These are phyloP conservation scores for Otus scops DNA, from an alignment of 2,797 vertebrate species.

Conservation along the genomic window DNA sequence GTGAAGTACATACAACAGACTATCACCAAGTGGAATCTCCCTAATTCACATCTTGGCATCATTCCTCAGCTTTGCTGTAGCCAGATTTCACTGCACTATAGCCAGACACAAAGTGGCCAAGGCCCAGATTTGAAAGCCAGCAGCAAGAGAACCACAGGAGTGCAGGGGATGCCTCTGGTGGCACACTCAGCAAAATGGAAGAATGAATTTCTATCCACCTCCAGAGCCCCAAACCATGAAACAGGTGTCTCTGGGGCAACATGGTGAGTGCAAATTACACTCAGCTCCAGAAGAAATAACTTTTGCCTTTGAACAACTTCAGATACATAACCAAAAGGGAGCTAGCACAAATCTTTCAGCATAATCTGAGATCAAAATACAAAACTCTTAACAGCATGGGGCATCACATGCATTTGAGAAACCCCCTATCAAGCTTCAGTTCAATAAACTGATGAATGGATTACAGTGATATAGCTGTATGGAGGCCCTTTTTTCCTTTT, in stretches of 20 bases:
- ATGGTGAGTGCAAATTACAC: neutral
- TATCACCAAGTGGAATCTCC: neutral
- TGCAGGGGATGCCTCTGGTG: neutral
- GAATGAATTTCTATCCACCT: neutral
- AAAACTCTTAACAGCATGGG: neutral
- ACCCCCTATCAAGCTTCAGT: neutral
- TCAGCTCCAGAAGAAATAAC: neutral
- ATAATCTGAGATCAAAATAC: constrained; percentile 45
- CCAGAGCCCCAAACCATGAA: neutral
- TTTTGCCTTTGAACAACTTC: constrained; percentile 8
- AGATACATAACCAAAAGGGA: neutral
- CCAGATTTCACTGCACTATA: neutral
- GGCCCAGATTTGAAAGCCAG: neutral
- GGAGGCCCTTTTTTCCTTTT: neutral
- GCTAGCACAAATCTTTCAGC: neutral
- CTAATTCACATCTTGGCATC: neutral
- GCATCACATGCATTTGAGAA: neutral
- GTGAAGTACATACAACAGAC: neutral
- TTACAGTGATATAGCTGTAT: constrained; percentile 14
- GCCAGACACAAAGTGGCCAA: neutral
- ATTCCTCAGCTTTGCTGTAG: neutral
- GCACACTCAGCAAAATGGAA: neutral
- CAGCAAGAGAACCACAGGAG: neutral
- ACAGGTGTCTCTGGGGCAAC: neutral
- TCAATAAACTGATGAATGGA: constrained; percentile 44